Conservation (phyloP, 2,888 invertebrate genomes). For the Tenodera sinensis region DNA sequence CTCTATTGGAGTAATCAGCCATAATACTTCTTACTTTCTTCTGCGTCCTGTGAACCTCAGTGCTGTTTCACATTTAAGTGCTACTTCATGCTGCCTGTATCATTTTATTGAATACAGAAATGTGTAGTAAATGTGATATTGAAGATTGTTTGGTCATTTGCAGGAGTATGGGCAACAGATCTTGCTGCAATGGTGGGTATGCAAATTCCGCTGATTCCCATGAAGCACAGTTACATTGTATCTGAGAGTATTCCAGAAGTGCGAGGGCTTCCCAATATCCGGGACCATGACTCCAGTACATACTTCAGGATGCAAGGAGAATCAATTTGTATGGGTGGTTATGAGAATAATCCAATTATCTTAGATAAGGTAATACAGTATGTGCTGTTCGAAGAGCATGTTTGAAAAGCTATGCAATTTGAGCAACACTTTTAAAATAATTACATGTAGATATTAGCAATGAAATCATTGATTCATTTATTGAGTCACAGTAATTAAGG, state of each 20-base stretch:
- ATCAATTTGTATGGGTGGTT: conserved; percentile 79
- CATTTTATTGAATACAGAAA: too few relatives aligned
- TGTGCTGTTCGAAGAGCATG: neutral
- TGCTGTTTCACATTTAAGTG: too few relatives aligned
- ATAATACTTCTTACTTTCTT: too few relatives aligned
- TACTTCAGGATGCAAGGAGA: conserved; percentile 84
- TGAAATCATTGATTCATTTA: too few relatives aligned
- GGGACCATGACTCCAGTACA: conserved; percentile 80
- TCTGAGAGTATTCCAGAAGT: conserved; percentile 74
- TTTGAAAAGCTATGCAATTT: too few relatives aligned
- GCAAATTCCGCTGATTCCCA: conserved; percentile 72
- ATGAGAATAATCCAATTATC: conserved; percentile 80
- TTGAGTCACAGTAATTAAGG: too few relatives aligned
- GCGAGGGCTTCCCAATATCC: conserved; percentile 71
- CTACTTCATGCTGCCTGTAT: too few relatives aligned
- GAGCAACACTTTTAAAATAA: too few relatives aligned
- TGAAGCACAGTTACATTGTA: conserved; percentile 86
- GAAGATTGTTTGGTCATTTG: neutral
- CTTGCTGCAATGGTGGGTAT: conserved; percentile 65
- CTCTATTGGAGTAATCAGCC: too few relatives aligned
- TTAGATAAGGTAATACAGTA: conserved; percentile 59
- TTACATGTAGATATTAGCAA: too few relatives aligned
- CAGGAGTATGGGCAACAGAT: conserved; percentile 77
- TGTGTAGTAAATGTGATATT: neutral
- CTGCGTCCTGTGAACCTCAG: too few relatives aligned